Evolutionary conservation across 2,113 vertebrate genomes (phyloP).

Genomic region (Alectura lathami): DNA sequence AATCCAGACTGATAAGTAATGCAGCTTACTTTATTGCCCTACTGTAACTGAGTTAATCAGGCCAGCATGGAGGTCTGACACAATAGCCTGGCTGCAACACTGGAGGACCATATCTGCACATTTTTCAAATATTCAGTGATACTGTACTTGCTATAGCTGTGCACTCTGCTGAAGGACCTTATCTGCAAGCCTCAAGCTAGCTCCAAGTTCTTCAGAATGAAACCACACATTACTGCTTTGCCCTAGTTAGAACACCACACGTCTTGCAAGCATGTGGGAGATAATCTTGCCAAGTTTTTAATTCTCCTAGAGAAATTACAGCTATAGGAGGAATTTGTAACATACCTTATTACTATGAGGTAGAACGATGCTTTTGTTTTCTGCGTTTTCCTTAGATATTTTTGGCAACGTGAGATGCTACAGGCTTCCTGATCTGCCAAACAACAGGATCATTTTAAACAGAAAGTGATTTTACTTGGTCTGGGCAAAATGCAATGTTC

Average conservation of each 20-base stretch:
- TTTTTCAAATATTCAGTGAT: not conserved
- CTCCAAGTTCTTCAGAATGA: not conserved
- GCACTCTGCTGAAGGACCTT: not conserved
- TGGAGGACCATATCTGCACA: not conserved
- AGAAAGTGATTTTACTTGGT: not conserved
- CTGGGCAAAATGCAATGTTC: not conserved
- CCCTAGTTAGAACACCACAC: not conserved
- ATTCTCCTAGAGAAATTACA: not conserved
- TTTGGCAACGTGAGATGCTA: not conserved
- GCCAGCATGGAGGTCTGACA: not conserved
- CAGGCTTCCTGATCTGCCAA: not conserved
- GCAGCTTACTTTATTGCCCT: not conserved
- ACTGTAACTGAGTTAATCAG: not conserved
- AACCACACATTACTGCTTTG: not conserved
- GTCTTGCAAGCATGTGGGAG: not conserved
- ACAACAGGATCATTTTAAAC: not conserved
- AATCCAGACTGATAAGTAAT: not conserved
- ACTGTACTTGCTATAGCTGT: not conserved
- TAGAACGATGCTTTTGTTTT: not conserved
- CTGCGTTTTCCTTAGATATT: not conserved
- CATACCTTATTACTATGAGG: accelerated
- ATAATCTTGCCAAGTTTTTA: not conserved
- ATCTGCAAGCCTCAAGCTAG: not conserved
- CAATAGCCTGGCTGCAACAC: not conserved
- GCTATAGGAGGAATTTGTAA: not conserved